Evolutionary conservation across 2,797 vertebrate genomes (phyloP), one percentile per base, ranked within the genome.

Genomic region (Hybognathus amarus): DNA sequence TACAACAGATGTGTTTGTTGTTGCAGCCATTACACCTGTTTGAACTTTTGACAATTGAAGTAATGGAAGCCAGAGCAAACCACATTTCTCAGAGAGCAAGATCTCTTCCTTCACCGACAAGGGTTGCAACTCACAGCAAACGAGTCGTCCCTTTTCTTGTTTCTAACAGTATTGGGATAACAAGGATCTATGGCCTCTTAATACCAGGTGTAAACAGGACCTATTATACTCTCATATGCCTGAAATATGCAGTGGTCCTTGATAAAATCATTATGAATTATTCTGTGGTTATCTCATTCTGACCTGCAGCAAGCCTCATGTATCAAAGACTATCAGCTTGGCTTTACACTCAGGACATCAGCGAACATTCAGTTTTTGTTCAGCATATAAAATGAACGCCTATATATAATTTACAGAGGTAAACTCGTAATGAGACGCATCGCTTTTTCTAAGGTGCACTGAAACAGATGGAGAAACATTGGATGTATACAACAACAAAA

Each of bases 241-340:
- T 77, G n/a, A 77, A 20, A 45, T 64, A 13, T 66, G 61, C 17
- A 47, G 40, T 1, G 47, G 27, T 47, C 64, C 20, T 71, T 83
- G 59, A 79, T 79, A 67, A 79, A 63, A 67, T 74, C 33, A 42
- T 22, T 73, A 79, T 63, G 59, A 30, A 24, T 20, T 63, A 64
- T 66, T 59, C 54, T 63, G 9, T 71, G 76, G 18, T 56, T 38
- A 79, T 50, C 61, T 79, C 7, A 30, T 77, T 17, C 76, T 64
- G 76, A 77, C n/a, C 76, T 77, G 38, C 76, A 64, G 56, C 27
- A 15, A 52, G 10, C 36, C 1, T 2, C 2, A 12, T 77, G 38
- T 11, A 42, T 77, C 56, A 42, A 20, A 63, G 56, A 63, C 36
- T 42, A 42, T 77, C 75, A 42, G 74, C 17, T 30, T n/a, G 5